phyloP scores from a whole-genome alignment of 1,140 invertebrate genomes.

The Drosophila micromelanica region DNA sequence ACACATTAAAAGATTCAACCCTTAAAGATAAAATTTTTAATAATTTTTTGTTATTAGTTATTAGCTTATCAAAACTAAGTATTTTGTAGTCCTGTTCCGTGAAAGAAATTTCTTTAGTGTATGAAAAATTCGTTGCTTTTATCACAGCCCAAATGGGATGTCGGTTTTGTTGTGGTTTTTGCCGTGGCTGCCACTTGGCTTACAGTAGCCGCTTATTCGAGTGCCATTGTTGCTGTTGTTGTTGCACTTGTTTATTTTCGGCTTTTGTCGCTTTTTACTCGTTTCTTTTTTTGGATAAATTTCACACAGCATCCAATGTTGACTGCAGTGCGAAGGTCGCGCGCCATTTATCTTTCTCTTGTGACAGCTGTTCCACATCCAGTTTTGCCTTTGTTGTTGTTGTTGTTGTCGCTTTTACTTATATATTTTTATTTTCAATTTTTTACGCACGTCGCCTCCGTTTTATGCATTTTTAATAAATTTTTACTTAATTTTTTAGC shows the following conservation, averaged over 20 bases:
- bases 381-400: conserved; percentile 49
- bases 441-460: conserved; percentile 16
- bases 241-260: conserved; percentile 58
- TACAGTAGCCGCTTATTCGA: conserved; percentile 49
- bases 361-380: conserved; percentile 60
- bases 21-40: too few species aligned
- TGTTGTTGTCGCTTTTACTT: conserved; percentile 11
- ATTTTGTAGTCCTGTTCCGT: neutral
- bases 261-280: conserved; percentile 25
- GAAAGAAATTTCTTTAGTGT: conserved; percentile 18
- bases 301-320: conserved; percentile 41
- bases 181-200: conserved; percentile 37
- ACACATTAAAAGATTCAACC: too few species aligned
- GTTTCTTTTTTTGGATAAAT: conserved; percentile 45
- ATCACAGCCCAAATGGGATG: neutral
- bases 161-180: conserved; percentile 7
- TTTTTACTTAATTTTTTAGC: conserved; percentile 68
- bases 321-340: conserved; percentile 78
- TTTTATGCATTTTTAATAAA: conserved; percentile 78
- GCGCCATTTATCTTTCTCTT: conserved; percentile 72
- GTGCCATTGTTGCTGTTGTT: conserved; percentile 34
- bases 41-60: too few species aligned
- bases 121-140: conserved; percentile 38
- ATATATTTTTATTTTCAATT: neutral
- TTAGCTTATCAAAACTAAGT: too few species aligned